phyloP scores from a whole-genome alignment of 1,140 invertebrate genomes.

The Rhizoglyphus robini region DNA sequence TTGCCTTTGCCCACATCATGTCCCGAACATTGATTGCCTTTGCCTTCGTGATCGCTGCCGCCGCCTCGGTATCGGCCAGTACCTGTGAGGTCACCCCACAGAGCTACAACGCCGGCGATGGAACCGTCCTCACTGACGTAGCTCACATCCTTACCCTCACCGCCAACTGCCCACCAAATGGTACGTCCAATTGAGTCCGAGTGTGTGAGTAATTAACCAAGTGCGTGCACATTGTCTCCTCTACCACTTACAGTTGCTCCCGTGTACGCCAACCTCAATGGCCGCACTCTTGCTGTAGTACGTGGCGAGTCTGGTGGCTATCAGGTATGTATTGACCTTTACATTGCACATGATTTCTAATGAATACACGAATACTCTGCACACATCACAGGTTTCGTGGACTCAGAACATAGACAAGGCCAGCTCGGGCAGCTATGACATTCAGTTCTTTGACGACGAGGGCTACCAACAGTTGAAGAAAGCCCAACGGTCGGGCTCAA shows the following conservation, averaged over 20 bases:
- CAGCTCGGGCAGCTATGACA: slow-evolving; percentile 55
- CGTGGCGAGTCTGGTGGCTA: slow-evolving; percentile 24
- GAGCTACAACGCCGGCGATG: slow-evolving; percentile 74
- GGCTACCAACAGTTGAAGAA: slow-evolving; percentile 59
- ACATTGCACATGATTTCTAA: background rate
- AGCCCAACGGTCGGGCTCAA: slow-evolving; percentile 23
- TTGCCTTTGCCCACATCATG: background rate
- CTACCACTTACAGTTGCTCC: slow-evolving; percentile 40
- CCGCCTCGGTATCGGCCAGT: background rate
- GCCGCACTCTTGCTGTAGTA: slow-evolving; percentile 61
- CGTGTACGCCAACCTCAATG: slow-evolving; percentile 71
- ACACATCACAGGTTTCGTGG: slow-evolving; percentile 53
- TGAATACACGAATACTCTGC: background rate
- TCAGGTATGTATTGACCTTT: background rate
- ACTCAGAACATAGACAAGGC: slow-evolving; percentile 68
- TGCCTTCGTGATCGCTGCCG: slow-evolving; percentile 43
- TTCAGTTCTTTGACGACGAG: slow-evolving; percentile 80
- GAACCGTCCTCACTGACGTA: slow-evolving; percentile 60
- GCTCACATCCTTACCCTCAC: slow-evolving; percentile 44
- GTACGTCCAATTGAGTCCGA: slow-evolving; percentile 28
- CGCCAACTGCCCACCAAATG: slow-evolving; percentile 37
- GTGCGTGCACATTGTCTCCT: slow-evolving; percentile 22
- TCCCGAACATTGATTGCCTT: slow-evolving; percentile 51
- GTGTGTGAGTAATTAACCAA: background rate
- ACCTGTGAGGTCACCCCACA: slow-evolving; percentile 22